phyloP scores from a whole-genome alignment of 2,888 invertebrate species.

The Leptura quadrifasciata region DNA sequence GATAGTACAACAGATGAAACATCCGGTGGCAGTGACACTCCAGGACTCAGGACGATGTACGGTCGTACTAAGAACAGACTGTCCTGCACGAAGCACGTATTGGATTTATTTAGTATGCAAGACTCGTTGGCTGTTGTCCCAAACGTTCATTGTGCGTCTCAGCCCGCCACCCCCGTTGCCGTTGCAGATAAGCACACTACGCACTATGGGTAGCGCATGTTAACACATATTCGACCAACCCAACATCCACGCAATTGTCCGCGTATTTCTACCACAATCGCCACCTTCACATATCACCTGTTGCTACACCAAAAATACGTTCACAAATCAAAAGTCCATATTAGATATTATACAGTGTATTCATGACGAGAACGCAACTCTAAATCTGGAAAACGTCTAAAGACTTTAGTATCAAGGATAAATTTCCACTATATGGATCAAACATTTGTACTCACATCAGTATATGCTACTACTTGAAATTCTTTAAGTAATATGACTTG shows the following conservation, averaged over 20 bases:
- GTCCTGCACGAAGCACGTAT: conserved; percentile 68
- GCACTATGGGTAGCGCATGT: conserved; percentile 66
- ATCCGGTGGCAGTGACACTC: conserved; percentile 64
- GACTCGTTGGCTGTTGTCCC: conserved; percentile 63
- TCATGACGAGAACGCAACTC: no score
- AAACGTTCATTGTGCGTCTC: conserved; percentile 64
- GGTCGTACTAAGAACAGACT: conserved; percentile 60
- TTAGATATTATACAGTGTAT: no score
- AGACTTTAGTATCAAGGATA: no score
- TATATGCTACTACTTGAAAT: no score
- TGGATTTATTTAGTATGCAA: conserved; percentile 68
- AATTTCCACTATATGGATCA: no score
- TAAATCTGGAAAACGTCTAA: no score
- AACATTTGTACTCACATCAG: no score
- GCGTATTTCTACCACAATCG: conserved; percentile 51
- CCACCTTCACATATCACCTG: conserved; percentile 54
- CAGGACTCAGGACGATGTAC: conserved; percentile 58
- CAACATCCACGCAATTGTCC: conserved; percentile 56
- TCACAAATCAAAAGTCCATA: not conserved
- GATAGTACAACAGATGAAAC: conserved; percentile 54
- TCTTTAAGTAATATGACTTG: no score
- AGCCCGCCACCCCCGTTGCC: conserved; percentile 56
- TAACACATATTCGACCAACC: conserved; percentile 63
- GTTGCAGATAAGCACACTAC: conserved; percentile 56
- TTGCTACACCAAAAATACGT: conserved; percentile 42